A percentile compares a stretch with the other conserved stretches of the same genome.
Evolutionary conservation across 2,888 invertebrate species (phyloP).

Genomic region (Amphipyra tragopoginis): DNA sequence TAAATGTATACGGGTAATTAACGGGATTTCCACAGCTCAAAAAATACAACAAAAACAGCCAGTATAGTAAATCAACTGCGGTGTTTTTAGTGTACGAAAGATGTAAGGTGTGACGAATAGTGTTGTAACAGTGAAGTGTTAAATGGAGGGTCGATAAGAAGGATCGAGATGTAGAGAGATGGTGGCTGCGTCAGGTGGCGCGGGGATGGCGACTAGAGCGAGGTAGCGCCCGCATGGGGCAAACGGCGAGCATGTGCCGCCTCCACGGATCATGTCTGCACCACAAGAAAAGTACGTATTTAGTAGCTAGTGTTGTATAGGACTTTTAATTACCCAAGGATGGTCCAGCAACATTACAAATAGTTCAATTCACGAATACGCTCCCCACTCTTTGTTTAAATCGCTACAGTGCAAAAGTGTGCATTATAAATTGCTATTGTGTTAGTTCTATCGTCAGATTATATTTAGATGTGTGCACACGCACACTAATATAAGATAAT

Average conservation of each 20-base stretch:
- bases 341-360: neutral
- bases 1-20: slow-evolving; percentile 25
- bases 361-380: no score
- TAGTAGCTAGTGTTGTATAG: slow-evolving; percentile 8
- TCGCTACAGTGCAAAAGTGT: no score
- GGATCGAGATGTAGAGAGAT: slow-evolving; percentile 70
- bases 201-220: slow-evolving; percentile 80
- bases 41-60: slow-evolving; percentile 49
- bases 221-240: slow-evolving; percentile 93
- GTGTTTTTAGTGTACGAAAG: slow-evolving; percentile 58
- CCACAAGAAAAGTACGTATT: slow-evolving; percentile 93
- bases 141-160: slow-evolving; percentile 67
- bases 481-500: no score
- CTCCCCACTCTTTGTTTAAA: no score
- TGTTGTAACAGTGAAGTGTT: slow-evolving; percentile 74
- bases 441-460: no score
- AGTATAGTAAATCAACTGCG: slow-evolving; percentile 68
- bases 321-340: slow-evolving; percentile 5
- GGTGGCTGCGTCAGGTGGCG: slow-evolving; percentile 69
- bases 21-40: slow-evolving; percentile 19
- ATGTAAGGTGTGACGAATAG: slow-evolving; percentile 66
- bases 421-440: no score
- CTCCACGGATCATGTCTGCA: slow-evolving; percentile 93
- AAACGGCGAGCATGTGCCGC: slow-evolving; percentile 95
- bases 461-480: no score